These are phyloP conservation scores for Penaeus indicus DNA, from an alignment of 1,140 invertebrate genomes.

Conservation along the genomic window DNA sequence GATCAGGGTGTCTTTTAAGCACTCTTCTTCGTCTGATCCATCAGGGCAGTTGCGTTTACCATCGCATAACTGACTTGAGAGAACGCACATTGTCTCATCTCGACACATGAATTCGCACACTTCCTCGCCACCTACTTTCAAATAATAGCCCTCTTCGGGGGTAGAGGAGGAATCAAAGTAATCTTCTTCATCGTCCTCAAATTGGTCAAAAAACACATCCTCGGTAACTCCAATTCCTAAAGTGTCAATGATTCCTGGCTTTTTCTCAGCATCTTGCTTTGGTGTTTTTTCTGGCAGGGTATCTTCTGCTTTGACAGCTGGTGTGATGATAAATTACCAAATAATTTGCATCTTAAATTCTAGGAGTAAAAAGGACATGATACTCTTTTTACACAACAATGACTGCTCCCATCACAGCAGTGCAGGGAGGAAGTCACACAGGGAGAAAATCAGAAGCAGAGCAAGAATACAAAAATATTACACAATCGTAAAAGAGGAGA, in stretches of 20 bases:
- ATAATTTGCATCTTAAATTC: too few relatives aligned
- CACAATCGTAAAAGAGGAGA: not conserved
- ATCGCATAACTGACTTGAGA: slow-evolving; percentile 76
- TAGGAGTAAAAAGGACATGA: too few relatives aligned
- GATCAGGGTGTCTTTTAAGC: slow-evolving; percentile 69
- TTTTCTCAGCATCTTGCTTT: not conserved
- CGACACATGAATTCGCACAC: slow-evolving; percentile 41
- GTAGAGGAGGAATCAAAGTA: slow-evolving; percentile 39
- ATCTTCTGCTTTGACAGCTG: too few relatives aligned
- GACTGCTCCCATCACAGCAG: too few relatives aligned
- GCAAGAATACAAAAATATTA: not conserved
- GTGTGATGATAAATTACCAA: too few relatives aligned
- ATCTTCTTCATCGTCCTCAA: slow-evolving; percentile 33
- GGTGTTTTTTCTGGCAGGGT: not conserved
- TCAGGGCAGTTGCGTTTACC: slow-evolving; percentile 90
- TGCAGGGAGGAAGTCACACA: too few relatives aligned
- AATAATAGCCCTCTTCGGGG: slow-evolving; percentile 45
- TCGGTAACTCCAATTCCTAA: slow-evolving; percentile 15
- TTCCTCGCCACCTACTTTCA: slow-evolving; percentile 2
- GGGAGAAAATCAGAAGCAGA: not conserved
- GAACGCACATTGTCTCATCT: slow-evolving; percentile 20
- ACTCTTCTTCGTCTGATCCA: slow-evolving; percentile 91
- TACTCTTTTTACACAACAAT: too few relatives aligned
- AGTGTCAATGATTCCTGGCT: not conserved
- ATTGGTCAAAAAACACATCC: slow-evolving; percentile 40